A percentile compares a stretch with the other conserved stretches of the same genome.
phyloP scores from a whole-genome alignment of 2,888 invertebrate species.

The Drosophila formosana region DNA sequence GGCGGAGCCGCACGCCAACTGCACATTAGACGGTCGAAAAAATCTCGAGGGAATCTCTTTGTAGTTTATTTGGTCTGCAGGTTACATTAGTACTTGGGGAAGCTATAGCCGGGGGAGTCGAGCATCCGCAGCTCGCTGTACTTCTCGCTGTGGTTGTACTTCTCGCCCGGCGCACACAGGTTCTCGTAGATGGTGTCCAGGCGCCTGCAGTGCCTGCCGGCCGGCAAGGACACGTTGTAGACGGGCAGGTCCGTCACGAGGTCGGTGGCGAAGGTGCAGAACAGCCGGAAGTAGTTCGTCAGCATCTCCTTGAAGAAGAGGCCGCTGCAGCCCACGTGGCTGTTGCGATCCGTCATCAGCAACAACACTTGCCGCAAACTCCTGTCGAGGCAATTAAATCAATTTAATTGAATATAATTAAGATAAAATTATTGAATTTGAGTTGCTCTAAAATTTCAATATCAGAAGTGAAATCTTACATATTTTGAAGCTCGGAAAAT shows the following conservation, averaged over 20 bases:
- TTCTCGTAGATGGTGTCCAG: slow-evolving; percentile 30
- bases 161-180: slow-evolving; percentile 50
- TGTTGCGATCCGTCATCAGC: slow-evolving; percentile 55
- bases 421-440: no score
- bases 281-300: slow-evolving; percentile 19
- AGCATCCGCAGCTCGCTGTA: slow-evolving; percentile 27
- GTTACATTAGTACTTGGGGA: neutral
- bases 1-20: slow-evolving; percentile 11
- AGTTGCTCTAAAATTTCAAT: no score
- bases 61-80: neutral
- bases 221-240: slow-evolving; percentile 21
- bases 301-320: neutral
- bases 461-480: no score
- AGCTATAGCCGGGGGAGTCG: neutral
- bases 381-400: slow-evolving; percentile 8
- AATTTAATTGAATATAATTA: no score
- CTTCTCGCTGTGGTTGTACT: slow-evolving; percentile 22
- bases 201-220: slow-evolving; percentile 30
- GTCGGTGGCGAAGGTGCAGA: slow-evolving; percentile 55
- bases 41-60: slow-evolving; percentile 3
- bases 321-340: slow-evolving; percentile 56
- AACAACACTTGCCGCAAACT: slow-evolving; percentile 20
- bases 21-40: slow-evolving; percentile 17
- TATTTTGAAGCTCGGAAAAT: no score
- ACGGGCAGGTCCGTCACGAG: slow-evolving; percentile 32